phyloP scores from a whole-genome alignment of 2,113 vertebrate genomes.

The Miniopterus natalensis region DNA sequence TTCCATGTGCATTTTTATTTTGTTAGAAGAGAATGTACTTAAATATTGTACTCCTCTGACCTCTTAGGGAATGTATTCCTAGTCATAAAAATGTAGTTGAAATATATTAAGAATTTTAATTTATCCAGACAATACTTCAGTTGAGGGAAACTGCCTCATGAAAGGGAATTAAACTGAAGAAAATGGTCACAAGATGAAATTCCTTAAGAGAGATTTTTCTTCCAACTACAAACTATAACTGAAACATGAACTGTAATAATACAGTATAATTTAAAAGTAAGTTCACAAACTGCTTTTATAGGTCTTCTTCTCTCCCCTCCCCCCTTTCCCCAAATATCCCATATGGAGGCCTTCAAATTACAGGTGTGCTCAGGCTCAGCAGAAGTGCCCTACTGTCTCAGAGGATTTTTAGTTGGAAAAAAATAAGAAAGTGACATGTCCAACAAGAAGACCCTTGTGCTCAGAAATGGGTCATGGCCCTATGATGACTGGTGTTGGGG shows the following conservation, averaged over 20 bases:
- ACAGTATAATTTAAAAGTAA: conserved; percentile 8
- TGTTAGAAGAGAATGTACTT: conserved; percentile 26
- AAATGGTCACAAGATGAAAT: conserved; percentile 56
- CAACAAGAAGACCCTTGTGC: conserved; percentile 24
- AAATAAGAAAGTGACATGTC: conserved; percentile 29
- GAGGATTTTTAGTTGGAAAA: conserved; percentile 45
- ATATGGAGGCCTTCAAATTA: conserved; percentile 20
- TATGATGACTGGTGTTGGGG: fast-evolving
- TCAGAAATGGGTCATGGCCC: background rate
- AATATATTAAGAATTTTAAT: conserved; percentile 73
- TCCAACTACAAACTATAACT: conserved; percentile 32
- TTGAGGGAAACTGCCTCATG: conserved; percentile 66
- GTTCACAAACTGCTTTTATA: conserved; percentile 8
- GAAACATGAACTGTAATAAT: background rate
- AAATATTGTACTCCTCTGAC: conserved; percentile 58
- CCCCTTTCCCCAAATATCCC: background rate
- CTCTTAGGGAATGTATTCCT: conserved; percentile 65
- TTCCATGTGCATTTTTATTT: background rate
- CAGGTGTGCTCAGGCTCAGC: background rate
- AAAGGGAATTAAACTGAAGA: conserved; percentile 55
- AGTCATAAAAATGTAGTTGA: conserved; percentile 55
- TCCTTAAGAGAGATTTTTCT: conserved; percentile 46
- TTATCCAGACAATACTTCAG: conserved; percentile 4
- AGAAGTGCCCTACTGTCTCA: background rate
- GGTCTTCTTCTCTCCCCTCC: background rate